A percentile compares a stretch with the other conserved stretches of the same genome.
Evolutionary conservation across 2,888 invertebrate species (phyloP).

Genomic region (Apeira syringaria): DNA sequence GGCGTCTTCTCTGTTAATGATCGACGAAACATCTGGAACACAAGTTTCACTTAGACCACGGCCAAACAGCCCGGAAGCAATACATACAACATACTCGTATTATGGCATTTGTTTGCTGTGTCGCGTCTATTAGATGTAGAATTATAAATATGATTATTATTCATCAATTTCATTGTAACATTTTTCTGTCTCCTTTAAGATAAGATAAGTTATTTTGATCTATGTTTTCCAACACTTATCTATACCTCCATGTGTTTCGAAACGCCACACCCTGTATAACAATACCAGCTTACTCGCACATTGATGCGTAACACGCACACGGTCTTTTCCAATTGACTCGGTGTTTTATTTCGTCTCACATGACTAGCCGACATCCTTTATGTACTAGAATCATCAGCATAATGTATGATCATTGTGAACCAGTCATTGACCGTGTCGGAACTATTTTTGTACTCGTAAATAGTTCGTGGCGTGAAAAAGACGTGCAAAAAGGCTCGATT

Average conservation of each 20-base stretch:
- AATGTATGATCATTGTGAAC: slow-evolving; percentile 25
- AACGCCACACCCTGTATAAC: slow-evolving; percentile 9
- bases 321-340: slow-evolving; percentile 25
- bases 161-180: no score
- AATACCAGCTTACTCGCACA: slow-evolving; percentile 19
- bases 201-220: no score
- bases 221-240: neutral
- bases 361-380: slow-evolving; percentile 22
- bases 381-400: slow-evolving; percentile 8
- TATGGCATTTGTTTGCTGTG: no score
- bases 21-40: no score
- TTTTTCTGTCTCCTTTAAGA: no score
- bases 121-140: no score
- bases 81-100: no score
- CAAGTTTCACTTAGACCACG: no score
- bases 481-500: slow-evolving; percentile 3
- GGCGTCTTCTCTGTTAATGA: no score
- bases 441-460: slow-evolving; percentile 20
- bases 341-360: slow-evolving; percentile 26
- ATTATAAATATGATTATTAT: no score
- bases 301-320: slow-evolving; percentile 28
- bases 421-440: slow-evolving; percentile 28
- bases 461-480: slow-evolving; percentile 11
- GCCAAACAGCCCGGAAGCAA: no score
- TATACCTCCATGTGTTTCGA: neutral